Base-by-base conservation (phyloP, 1,140 invertebrate species). In the Drosophila subobscura region DNA sequence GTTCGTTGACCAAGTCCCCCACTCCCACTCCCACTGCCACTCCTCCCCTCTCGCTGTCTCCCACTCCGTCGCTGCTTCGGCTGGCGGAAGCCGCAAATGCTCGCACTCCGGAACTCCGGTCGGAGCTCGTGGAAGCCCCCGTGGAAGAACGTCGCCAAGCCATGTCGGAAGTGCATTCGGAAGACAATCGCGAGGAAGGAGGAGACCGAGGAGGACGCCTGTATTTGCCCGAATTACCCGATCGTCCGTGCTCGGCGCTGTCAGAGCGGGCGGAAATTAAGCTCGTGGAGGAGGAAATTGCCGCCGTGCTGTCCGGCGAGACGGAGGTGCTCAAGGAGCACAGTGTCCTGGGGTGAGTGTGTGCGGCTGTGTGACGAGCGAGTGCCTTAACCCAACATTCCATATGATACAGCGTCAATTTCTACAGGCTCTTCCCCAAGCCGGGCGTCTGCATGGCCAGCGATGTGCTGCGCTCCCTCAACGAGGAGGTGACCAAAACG, bases 381-480 rank as follows among this genome's bases (percentile, higher is more conserved):
- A 64, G 59, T 49, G 25, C 70, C 64, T 57, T 73, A 55, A 51
- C 52, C 58, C 37, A 45, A 47, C 33, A 4, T 37, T 59, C 51
- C 53, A 78, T 63, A 75, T 78, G 63, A 67, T 70, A 20, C 16
- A 95, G 94, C 54, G 93, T 94, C 4, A 95, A 95, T 91, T 94
- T 95, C 89, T 93, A 95, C 52, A 94, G 94, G 79, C 93, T 95
- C 41, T 93, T 94, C 41, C 95, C 95, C 0, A 93, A 94, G 53
- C 92, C 93, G 14, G 93, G 93, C 7, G 93, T 94, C 7, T 91
- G 95, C 37, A 95, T 94, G 81, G 92, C 94, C 61, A 95, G 95
- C n/a, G 94, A 95, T 84, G 95, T 96, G 0, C 91, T 95, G 60
- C 93, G 94, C 71, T 94, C 93, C 12, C 77, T 95, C 5, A 94